Evolutionary conservation across 2,113 vertebrate genomes (phyloP).

Genomic region (Dascyllus trimaculatus): DNA sequence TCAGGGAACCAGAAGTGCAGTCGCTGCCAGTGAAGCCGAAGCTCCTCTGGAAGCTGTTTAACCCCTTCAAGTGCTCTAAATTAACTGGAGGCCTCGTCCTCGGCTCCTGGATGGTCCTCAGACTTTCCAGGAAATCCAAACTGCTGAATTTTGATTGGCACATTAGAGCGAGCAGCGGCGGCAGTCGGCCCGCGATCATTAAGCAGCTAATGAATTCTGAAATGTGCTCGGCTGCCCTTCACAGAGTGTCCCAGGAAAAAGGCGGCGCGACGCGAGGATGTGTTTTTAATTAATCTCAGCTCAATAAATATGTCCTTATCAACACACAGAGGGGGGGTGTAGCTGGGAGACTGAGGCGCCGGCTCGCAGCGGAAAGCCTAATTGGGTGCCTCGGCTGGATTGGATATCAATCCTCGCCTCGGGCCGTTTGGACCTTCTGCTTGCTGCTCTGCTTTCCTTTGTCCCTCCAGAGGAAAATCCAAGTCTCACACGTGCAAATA

Average conservation of each 20-base stretch:
- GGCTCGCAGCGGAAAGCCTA: conserved; percentile 12
- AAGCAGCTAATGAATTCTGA: conserved; percentile 54
- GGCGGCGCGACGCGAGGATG: not conserved
- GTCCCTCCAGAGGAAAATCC: conserved; percentile 16
- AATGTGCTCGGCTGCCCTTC: conserved; percentile 42
- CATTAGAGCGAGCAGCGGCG: conserved; percentile 24
- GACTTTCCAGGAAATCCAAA: conserved; percentile 1
- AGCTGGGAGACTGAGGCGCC: not conserved
- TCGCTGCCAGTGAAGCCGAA: not conserved
- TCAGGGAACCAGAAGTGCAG: too few species aligned
- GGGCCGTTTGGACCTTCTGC: conserved; percentile 25
- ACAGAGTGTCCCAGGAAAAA: conserved; percentile 34
- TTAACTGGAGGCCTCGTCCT: not conserved
- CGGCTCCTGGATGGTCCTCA: not conserved
- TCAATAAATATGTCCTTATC: conserved; percentile 37
- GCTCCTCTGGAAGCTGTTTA: not conserved
- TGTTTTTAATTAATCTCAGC: conserved; percentile 57
- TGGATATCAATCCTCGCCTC: conserved; percentile 43
- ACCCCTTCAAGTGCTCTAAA: not conserved
- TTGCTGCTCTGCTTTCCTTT: not conserved
- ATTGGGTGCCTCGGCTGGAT: conserved; percentile 30
- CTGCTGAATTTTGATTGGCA: conserved; percentile 35
- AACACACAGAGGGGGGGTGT: conserved; percentile 17
- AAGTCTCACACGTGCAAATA: conserved; percentile 15
- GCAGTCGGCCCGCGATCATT: conserved; percentile 44